Evolutionary conservation across 2,113 vertebrate genomes (phyloP).

Genomic region (Cyprinodon variegatus): DNA sequence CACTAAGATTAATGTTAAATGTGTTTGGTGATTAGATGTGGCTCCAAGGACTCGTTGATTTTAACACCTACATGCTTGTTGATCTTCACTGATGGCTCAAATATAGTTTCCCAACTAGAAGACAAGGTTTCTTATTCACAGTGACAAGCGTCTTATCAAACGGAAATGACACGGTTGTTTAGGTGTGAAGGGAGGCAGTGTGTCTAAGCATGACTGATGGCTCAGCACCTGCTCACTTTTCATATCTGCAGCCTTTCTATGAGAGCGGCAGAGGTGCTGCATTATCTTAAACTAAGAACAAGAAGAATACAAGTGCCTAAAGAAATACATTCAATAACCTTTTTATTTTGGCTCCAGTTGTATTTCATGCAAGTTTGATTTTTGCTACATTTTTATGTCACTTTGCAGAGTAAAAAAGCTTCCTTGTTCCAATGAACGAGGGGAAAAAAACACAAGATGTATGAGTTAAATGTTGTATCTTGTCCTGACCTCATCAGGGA

Average conservation of each 20-base stretch:
- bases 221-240: neutral
- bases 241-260: neutral
- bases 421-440: neutral
- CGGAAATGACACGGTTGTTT: neutral
- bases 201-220: neutral
- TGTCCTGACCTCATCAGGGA: slow-evolving; percentile 77
- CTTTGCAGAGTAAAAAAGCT: neutral
- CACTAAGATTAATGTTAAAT: neutral
- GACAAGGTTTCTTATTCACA: slow-evolving; percentile 4
- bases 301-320: neutral
- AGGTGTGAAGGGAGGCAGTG: neutral
- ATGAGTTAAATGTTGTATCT: neutral
- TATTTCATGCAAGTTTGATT: too few species aligned
- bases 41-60: slow-evolving; percentile 19
- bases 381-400: too few species aligned
- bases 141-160: neutral
- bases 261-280: neutral
- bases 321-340: neutral
- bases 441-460: neutral
- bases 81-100: slow-evolving; percentile 1
- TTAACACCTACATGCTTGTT: slow-evolving; percentile 13
- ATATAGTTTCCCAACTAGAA: slow-evolving; percentile 8
- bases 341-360: neutral
- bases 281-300: neutral
- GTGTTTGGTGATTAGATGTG: neutral